These are phyloP conservation scores for Listronotus bonariensis DNA, from an alignment of 1,140 invertebrate genomes.

Conservation along the genomic window DNA sequence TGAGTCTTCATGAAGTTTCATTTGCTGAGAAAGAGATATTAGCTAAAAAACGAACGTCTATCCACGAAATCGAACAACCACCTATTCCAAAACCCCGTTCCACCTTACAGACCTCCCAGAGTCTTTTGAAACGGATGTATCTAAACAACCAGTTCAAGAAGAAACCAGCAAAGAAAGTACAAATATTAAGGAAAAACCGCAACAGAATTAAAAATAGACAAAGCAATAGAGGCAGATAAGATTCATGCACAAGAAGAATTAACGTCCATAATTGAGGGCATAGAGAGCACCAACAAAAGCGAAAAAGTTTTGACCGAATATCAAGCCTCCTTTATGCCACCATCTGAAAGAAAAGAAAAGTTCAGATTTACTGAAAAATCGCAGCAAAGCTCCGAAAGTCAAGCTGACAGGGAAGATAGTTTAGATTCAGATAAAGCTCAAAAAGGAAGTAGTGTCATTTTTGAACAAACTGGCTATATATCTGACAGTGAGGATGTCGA, in stretches of 20 bases:
- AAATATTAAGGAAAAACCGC: slow-evolving; percentile 33
- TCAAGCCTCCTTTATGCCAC: slow-evolving; percentile 49
- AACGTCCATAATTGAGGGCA: slow-evolving; percentile 35
- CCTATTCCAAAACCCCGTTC: slow-evolving; percentile 57
- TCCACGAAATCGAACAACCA: slow-evolving; percentile 47
- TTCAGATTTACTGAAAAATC: slow-evolving; percentile 25
- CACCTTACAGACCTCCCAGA: slow-evolving; percentile 39
- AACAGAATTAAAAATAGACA: slow-evolving; percentile 33
- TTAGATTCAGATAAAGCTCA: slow-evolving; percentile 50
- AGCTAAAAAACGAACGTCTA: slow-evolving; percentile 46
- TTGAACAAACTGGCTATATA: slow-evolving; percentile 54
- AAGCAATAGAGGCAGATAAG: slow-evolving; percentile 27
- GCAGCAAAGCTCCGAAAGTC: slow-evolving; percentile 31
- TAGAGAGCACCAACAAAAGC: slow-evolving; percentile 32
- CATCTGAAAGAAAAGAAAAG: slow-evolving; percentile 41
- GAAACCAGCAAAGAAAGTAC: slow-evolving; percentile 17
- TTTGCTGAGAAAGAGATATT: slow-evolving; percentile 39
- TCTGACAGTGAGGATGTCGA: slow-evolving; percentile 54
- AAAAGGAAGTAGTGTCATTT: slow-evolving; percentile 43
- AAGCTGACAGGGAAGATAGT: slow-evolving; percentile 43
- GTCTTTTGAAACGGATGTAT: slow-evolving; percentile 30
- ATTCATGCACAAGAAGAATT: slow-evolving; percentile 35
- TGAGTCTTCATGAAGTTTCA: slow-evolving; percentile 45
- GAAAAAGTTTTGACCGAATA: slow-evolving; percentile 47
- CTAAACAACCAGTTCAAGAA: slow-evolving; percentile 16